Evolutionary conservation across 1,140 invertebrate species (phyloP).

Genomic region (Tetraneura akinire): DNA sequence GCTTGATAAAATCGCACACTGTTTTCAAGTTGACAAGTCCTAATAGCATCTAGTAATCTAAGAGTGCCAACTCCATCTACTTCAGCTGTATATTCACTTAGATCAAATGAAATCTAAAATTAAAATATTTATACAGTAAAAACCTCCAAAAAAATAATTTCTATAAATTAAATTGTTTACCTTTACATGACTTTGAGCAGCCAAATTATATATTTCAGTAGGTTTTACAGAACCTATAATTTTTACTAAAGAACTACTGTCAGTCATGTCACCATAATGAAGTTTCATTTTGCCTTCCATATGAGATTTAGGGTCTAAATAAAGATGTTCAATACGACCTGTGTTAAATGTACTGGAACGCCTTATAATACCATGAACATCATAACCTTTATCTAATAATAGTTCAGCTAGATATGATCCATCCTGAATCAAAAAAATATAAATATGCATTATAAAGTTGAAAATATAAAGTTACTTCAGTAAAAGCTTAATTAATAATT

Average conservation of each 20-base stretch:
- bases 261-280: constrained; percentile 99
- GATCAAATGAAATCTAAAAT: constrained; percentile 85
- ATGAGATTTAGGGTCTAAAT: constrained; percentile 84
- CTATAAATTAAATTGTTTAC: constrained; percentile 64
- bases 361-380: constrained; percentile 94
- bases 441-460: too few relatives aligned
- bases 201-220: constrained; percentile 96
- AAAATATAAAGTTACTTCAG: too few relatives aligned
- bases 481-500: too few relatives aligned
- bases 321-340: constrained; percentile 91
- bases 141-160: not conserved
- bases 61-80: constrained; percentile 98
- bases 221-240: constrained; percentile 85
- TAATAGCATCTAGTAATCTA: constrained; percentile 90
- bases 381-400: constrained; percentile 89
- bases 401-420: constrained; percentile 98
- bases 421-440: constrained; percentile 72
- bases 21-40: constrained; percentile 86
- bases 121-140: not conserved
- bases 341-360: constrained; percentile 97
- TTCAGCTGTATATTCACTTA: constrained; percentile 98
- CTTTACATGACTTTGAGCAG: constrained; percentile 99
- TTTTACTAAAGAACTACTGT: constrained; percentile 95
- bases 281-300: constrained; percentile 85
- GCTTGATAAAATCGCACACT: constrained; percentile 95